Conservation (phyloP, 2,113 vertebrate species). For the Gasterosteus nipponicus region DNA sequence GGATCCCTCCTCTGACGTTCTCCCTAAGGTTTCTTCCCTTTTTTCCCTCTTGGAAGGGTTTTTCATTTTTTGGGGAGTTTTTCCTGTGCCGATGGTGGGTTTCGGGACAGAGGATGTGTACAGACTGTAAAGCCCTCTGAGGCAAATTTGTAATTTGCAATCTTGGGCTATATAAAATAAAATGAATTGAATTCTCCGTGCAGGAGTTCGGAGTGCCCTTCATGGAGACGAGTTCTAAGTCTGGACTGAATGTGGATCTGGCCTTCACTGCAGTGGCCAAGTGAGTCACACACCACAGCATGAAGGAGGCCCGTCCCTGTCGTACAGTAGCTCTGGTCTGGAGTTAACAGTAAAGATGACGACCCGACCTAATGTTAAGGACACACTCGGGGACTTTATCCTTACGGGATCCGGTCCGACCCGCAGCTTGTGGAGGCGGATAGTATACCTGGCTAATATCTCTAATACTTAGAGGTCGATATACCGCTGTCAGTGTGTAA, state of each 20-base stretch:
- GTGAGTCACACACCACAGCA: slow-evolving; percentile 79
- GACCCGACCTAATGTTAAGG: neutral
- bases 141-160: too few species aligned
- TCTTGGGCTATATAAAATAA: too few species aligned
- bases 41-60: too few species aligned
- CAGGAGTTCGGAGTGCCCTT: slow-evolving; percentile 95
- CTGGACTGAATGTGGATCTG: slow-evolving; percentile 92
- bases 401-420: neutral
- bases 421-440: neutral
- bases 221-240: slow-evolving; percentile 97
- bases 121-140: too few species aligned
- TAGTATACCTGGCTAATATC: neutral
- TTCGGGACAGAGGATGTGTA: too few species aligned
- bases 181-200: slow-evolving; percentile 2
- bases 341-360: neutral
- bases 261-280: slow-evolving; percentile 94
- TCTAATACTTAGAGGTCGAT: too few species aligned
- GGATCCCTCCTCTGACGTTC: too few species aligned
- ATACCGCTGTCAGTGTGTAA: neutral
- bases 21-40: too few species aligned
- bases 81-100: too few species aligned
- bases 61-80: too few species aligned
- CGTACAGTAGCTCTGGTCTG: neutral
- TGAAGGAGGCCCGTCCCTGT: neutral
- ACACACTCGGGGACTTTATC: neutral